Evolutionary conservation across 2,113 vertebrate genomes (phyloP).

Genomic region (Indicator maculatus): DNA sequence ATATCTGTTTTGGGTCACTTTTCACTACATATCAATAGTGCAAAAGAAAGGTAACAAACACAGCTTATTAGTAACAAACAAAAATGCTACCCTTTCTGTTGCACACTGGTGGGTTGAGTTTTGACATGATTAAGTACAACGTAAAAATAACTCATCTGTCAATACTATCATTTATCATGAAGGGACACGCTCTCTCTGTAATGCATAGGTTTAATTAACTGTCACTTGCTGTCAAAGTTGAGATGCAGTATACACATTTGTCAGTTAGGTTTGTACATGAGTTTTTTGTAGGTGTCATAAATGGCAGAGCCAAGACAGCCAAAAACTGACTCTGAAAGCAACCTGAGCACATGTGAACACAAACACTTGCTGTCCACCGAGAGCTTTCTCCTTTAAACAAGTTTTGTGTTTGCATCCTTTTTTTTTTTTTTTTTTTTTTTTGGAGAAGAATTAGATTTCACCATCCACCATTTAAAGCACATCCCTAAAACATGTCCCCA

Average conservation of each 20-base stretch:
- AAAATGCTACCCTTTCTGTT: background rate
- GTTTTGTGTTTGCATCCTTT: constrained; percentile 10
- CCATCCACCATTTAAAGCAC: background rate
- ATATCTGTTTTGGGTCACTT: background rate
- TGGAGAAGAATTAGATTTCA: constrained; percentile 27
- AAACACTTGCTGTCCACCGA: background rate
- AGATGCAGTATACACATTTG: background rate
- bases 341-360: constrained; percentile 4
- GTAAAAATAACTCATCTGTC: constrained; percentile 19
- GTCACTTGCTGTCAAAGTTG: background rate
- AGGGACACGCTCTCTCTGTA: background rate
- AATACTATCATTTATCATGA: constrained; percentile 1
- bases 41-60: background rate
- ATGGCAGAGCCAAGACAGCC: background rate
- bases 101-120: background rate
- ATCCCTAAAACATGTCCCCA: constrained; percentile 21
- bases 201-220: constrained; percentile 44
- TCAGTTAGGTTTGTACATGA: background rate
- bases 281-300: background rate
- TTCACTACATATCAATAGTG: background rate
- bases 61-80: background rate
- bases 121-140: background rate
- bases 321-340: background rate
- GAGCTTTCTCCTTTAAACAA: constrained; percentile 24
- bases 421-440: background rate